Evolutionary conservation across 1,140 invertebrate genomes (phyloP), one percentile per base, ranked within the genome.

Genomic region (Lordiphosa stackelbergi): DNA sequence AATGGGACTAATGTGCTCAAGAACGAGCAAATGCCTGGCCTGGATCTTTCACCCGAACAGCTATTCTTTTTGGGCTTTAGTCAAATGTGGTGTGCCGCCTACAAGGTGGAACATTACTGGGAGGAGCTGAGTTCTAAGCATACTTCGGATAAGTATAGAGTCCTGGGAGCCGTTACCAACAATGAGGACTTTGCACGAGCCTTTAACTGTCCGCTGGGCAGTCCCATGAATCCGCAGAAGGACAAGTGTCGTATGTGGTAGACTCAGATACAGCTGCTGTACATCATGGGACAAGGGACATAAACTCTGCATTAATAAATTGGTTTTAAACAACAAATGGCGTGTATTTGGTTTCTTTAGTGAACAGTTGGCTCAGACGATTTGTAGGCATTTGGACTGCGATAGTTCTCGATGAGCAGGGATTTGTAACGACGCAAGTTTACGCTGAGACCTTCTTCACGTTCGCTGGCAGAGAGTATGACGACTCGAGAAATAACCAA

Each of bases 61-160:
- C 88, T 97, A 40, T 98, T 98, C 87, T 98, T 97, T 78, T 88
- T 98, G 10, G 95, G 94, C 24, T 97, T 97, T 87, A 95, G 95
- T 13, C 96, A 97, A 91, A 36, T 86, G 0, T 86, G 88, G 86
- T 86, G 85, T 48, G 60, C 78, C 3, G 58, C 53, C 0, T 86
- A 85, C 36, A 34, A 86, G 51, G 65, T 78, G 37, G 62, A 75
- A 6, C 66, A 86, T 37, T 86, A 70, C 28, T 86, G 78, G 84
- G 61, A 77, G 51, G 78, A 86, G 40, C 31, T 86, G 8, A 69
- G 36, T 0, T n/a, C 70, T 9, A 72, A 81, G 11, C 85, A 86
- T 11, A 66, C 85, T 1, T 62, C 72, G 10, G 78, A 86, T 35
- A 86, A 85, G 40, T 86, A 74, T 43, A 89, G 92, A 54, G 92